Evolutionary conservation across 2,113 vertebrate species (phyloP), one percentile per base, ranked within the genome.

Genomic region (Cettia cetti): DNA sequence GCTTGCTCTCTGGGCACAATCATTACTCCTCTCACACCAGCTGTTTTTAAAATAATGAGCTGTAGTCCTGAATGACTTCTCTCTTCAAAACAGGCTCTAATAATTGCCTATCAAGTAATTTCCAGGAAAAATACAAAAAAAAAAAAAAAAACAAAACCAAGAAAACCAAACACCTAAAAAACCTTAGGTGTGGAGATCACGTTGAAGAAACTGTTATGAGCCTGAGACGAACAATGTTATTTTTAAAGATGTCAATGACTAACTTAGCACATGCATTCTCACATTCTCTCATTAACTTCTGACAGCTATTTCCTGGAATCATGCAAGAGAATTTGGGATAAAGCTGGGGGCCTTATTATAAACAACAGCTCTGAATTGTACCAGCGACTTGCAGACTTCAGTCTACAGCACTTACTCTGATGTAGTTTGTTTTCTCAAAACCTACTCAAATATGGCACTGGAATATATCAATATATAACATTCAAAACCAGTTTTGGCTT

Each of bases 201-300:
- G 0, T 27, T 82, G 45, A 37, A 71, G 68, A 89, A 92, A 61
- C 17, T 65, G 42, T 11, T 80, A 12, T 45, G 21, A 84, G 42
- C 13, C 64, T 74, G 31, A 35, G 60, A 70, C 59, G 75, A 91
- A 90, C 45, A 71, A 84, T 90, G 83, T 70, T 96, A 69, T 80
- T 94, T 92, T 89, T 91, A 86, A 96, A 89, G 72, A 84, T 64
- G 56, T 39, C 84, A 94, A 61, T 91, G 89, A 91, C 83, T 91
- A 94, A 96, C 35, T 89, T 72, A 66, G 77, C 83, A 94, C 56
- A 94, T 66, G 54, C 42, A 86, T 95, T 91, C 84, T 81, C 89
- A 96, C 83, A 83, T 74, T 91, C 72, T 74, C 71, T 92, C 91
- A 90, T 93, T 93, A 88, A 93, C 49, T 96, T 11, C 1, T 81